Evolutionary conservation across 2,888 invertebrate genomes (phyloP), one percentile per base, ranked within the genome.

Genomic region (Hipparchia semele): DNA sequence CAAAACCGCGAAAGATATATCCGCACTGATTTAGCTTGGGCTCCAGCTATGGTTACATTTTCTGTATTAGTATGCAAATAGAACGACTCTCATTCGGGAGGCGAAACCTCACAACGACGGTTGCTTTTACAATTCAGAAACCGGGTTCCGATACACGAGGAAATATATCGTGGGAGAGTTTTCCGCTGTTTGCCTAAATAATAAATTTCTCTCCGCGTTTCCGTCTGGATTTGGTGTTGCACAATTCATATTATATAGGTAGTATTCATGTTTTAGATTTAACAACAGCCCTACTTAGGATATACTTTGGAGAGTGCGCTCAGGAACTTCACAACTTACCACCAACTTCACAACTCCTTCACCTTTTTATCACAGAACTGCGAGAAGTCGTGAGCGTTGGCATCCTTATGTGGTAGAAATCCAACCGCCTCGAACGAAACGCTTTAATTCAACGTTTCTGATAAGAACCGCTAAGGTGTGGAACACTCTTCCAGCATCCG

Each of bases 11-110:
- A 49, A 6, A 49, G 49, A 49, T 6, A 49, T 49, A 8, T 49
- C 8, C 7, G 49, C 49, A 49, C 39, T 49, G 49, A 7, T 49
- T 49, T 6, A 49, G 6, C 7, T 5, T 53, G 12, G 12, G 12
- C 53, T 12, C 4, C 53, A 64, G 62, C 39, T 70, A 73, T 65
- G 58, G 33, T 65, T 68, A 60, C 39, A 45, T 45, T 62, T 39
- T 74, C 59, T 65, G 68, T 71, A 68, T 71, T 72, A 72, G 71
- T 72, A 74, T 74, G 74, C 56, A 74, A 74, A 74, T 74, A 69
- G 33, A 74, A 74, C 69, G 71, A 71, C 66, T 61, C 66, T 69
- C 68, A 51, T 51, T 45, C 13, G 65, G 62, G 65, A 7, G 6
- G 2, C 8, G 58, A 58, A 58, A 74, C 61, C 71, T 59, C 59